These are phyloP conservation scores for Eucera pruinosa DNA, from an alignment of 2,888 invertebrate species.

Conservation along the genomic window DNA sequence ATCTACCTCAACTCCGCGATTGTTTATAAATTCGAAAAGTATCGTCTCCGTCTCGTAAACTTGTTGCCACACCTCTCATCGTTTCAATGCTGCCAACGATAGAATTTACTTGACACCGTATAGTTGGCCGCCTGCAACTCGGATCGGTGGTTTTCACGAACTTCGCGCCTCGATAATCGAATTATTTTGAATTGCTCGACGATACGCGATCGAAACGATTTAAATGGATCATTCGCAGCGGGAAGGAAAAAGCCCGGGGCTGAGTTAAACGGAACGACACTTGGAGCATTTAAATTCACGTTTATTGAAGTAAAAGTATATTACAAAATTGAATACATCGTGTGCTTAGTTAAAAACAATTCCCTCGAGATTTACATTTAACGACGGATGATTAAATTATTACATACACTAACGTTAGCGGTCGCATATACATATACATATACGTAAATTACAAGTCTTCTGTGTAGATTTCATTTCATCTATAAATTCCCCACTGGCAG, in stretches of 20 bases:
- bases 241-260: no score
- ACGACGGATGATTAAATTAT: conserved; percentile 31
- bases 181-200: neutral
- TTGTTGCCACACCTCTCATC: conserved; percentile 41
- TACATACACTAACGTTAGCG: neutral
- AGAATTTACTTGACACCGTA: neutral
- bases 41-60: neutral
- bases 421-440: neutral
- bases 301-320: conserved; percentile 49
- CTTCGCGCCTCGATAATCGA: neutral
- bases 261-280: no score
- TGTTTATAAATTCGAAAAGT: conserved; percentile 39
- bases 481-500: conserved; percentile 23
- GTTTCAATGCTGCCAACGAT: conserved; percentile 4
- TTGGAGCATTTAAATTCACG: conserved; percentile 12
- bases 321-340: conserved; percentile 43
- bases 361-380: conserved; percentile 16
- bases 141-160: neutral
- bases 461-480: neutral
- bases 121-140: conserved; percentile 8
- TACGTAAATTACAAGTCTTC: conserved; percentile 16
- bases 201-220: no score
- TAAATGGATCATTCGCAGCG: no score
- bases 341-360: conserved; percentile 3
- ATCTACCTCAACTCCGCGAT: conserved; percentile 7